A percentile compares a stretch with the other conserved stretches of the same genome.
Evolutionary conservation across 2,888 invertebrate species (phyloP).

Genomic region (Limenitis camilla): DNA sequence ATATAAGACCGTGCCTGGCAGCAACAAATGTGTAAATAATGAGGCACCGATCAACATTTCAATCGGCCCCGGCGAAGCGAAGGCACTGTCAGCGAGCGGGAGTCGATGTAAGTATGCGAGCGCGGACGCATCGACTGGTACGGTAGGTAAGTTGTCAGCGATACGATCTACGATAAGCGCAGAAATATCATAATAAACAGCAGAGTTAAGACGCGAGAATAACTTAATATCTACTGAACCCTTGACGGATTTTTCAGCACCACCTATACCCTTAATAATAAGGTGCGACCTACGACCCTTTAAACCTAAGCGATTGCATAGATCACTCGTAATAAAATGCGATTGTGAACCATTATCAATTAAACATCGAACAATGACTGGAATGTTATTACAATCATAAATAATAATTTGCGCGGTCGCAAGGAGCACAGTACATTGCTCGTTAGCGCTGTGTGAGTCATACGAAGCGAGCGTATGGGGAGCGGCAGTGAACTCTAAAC

Average conservation of each 20-base stretch:
- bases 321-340: conserved; percentile 7
- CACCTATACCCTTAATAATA: background rate
- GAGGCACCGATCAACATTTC: background rate
- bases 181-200: conserved; percentile 1
- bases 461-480: background rate
- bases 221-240: conserved; percentile 3
- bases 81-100: background rate
- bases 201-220: conserved; percentile 9
- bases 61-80: background rate
- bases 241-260: conserved; percentile 3
- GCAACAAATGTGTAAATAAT: background rate
- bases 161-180: background rate
- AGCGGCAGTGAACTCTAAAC: background rate
- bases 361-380: background rate
- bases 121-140: background rate
- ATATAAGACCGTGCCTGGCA: background rate
- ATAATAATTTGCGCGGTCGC: background rate
- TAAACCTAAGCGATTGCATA: conserved; percentile 1
- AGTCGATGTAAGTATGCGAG: background rate
- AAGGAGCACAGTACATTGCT: background rate
- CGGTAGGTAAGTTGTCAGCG: background rate
- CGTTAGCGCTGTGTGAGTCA: background rate
- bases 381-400: background rate
- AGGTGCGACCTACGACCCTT: background rate
- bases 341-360: conserved; percentile 9